Evolutionary conservation across 2,888 invertebrate species (phyloP).

Genomic region (Cosmorhoe ocellata): DNA sequence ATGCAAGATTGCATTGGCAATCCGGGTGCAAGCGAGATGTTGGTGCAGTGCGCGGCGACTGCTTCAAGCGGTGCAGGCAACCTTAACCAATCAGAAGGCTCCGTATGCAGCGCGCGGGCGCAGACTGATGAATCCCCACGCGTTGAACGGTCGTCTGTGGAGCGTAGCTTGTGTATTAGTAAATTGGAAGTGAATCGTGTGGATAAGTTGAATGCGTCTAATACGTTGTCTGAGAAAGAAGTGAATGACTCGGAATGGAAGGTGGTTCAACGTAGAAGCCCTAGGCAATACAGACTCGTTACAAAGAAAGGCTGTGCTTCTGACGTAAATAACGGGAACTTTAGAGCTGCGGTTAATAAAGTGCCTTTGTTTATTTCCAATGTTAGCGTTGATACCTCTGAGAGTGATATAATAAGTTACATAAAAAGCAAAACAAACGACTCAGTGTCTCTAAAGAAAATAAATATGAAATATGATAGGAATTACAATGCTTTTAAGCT

Average conservation of each 20-base stretch:
- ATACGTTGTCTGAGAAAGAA: neutral
- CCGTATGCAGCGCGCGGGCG: no score
- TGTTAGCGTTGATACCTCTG: conserved; percentile 11
- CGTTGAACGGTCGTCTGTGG: no score
- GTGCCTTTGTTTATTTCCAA: no score
- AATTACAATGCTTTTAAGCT: neutral
- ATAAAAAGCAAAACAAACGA: conserved; percentile 9
- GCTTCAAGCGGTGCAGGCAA: neutral
- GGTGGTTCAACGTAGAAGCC: neutral
- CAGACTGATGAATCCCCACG: no score
- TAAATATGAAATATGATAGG: neutral
- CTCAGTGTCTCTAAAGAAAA: neutral
- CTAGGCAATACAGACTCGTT: no score
- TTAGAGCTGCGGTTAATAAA: no score
- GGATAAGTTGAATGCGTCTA: neutral
- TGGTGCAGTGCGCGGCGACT: neutral
- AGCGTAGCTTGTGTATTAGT: no score
- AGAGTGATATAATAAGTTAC: conserved; percentile 18
- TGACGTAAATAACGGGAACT: no score
- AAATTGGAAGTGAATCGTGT: no score
- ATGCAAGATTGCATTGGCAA: neutral
- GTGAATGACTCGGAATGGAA: neutral
- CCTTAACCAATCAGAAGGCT: neutral
- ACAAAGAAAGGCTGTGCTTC: no score
- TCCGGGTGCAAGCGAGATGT: neutral